A percentile compares a stretch with the other conserved stretches of the same genome.
Evolutionary conservation across 2,797 vertebrate species (phyloP).

Genomic region (Fistularia tabacaria): DNA sequence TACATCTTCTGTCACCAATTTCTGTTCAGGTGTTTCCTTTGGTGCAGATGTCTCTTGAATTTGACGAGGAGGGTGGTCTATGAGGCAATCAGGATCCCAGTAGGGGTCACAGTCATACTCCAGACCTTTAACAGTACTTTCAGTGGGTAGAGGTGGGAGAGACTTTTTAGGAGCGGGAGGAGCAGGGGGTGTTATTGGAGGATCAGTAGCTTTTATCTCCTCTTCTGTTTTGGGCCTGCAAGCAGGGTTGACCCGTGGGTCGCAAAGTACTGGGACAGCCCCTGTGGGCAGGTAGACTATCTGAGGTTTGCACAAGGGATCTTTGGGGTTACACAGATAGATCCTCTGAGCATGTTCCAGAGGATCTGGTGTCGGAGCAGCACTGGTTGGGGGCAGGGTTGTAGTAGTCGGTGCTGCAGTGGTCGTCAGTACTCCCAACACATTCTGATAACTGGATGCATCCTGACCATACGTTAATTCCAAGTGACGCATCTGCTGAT

Average conservation of each 20-base stretch:
- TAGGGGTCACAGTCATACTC: constrained; percentile 77
- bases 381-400: constrained; percentile 48
- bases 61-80: constrained; percentile 63
- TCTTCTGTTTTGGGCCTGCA: constrained; percentile 55
- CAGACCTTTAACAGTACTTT: constrained; percentile 50
- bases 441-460: constrained; percentile 68
- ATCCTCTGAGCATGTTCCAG: constrained; percentile 57
- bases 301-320: constrained; percentile 71
- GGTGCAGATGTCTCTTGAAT: constrained; percentile 22
- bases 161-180: constrained; percentile 43
- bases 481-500: constrained; percentile 77
- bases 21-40: constrained; percentile 32
- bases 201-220: constrained; percentile 38
- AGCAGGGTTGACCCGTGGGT: constrained; percentile 66
- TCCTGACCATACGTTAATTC: constrained; percentile 68
- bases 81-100: constrained; percentile 78
- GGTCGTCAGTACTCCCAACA: constrained; percentile 54
- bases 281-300: constrained; percentile 71
- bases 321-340: constrained; percentile 70
- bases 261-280: constrained; percentile 68
- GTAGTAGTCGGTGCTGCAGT: constrained; percentile 45
- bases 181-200: constrained; percentile 22
- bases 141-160: constrained; percentile 29
- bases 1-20: constrained; percentile 30
- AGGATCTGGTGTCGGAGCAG: constrained; percentile 49